These are phyloP conservation scores for Stratiolaelaps scimitus DNA, from an alignment of 1,140 invertebrate species.

Conservation along the genomic window DNA sequence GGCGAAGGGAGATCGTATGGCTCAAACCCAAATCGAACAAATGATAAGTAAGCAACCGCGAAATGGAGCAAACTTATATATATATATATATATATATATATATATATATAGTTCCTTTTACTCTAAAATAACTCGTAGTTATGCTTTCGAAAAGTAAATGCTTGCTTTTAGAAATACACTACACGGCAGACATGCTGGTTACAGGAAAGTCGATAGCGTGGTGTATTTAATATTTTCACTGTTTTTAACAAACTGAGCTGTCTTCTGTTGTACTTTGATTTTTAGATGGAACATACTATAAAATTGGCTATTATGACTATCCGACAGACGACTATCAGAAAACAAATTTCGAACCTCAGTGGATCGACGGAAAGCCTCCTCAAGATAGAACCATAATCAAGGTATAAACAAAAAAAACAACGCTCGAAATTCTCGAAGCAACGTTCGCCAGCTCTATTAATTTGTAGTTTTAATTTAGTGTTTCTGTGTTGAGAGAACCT, in stretches of 20 bases:
- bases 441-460: no score
- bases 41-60: constrained; percentile 48
- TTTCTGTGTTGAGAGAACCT: no score
- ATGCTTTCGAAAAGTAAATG: no score
- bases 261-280: constrained; percentile 35
- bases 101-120: no score
- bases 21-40: constrained; percentile 96
- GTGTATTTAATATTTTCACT: no score
- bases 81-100: no score
- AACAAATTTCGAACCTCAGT: neutral
- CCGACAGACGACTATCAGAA: constrained; percentile 24
- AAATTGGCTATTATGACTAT: constrained; percentile 31
- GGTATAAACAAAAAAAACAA: constrained; percentile 38
- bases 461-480: no score
- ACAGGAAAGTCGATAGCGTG: no score
- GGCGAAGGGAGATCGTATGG: constrained; percentile 85
- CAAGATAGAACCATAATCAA: constrained; percentile 82
- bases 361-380: constrained; percentile 59
- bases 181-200: no score
- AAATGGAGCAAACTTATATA: no score
- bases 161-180: no score
- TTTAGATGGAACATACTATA: constrained; percentile 39
- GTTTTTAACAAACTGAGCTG: constrained; percentile 32
- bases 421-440: neutral
- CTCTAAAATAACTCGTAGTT: no score